phyloP scores from a whole-genome alignment of 2,888 invertebrate species.

The Diaprepes abbreviatus region DNA sequence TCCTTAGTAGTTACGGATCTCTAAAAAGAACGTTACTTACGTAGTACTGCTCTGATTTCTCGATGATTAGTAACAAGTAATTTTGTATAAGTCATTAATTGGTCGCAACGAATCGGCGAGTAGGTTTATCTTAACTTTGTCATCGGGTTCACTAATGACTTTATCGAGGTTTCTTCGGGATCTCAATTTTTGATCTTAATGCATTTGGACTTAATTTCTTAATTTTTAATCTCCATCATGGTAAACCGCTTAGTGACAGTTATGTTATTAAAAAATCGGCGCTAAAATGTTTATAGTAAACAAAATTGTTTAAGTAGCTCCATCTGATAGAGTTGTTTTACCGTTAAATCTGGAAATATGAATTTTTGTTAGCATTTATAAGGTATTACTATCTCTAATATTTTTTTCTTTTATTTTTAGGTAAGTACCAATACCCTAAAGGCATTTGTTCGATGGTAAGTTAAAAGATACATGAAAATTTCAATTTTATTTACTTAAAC shows the following conservation, averaged over 20 bases:
- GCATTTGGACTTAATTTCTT: conserved; percentile 24
- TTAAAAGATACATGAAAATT: too few species aligned
- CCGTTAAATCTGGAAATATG: too few species aligned
- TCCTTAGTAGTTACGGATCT: too few species aligned
- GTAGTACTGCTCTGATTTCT: conserved; percentile 18
- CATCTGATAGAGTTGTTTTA: too few species aligned
- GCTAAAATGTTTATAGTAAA: too few species aligned
- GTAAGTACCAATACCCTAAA: too few species aligned
- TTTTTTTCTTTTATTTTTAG: too few species aligned
- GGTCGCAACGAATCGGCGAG: conserved; percentile 26
- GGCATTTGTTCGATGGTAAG: too few species aligned
- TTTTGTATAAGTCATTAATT: conserved; percentile 44
- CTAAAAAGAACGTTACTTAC: not conserved
- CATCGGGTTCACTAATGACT: conserved; percentile 41
- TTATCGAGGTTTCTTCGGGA: conserved; percentile 38
- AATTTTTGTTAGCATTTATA: too few species aligned
- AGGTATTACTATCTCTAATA: too few species aligned
- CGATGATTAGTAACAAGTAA: conserved; percentile 34
- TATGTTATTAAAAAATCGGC: not conserved
- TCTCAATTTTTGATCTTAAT: conserved; percentile 29
- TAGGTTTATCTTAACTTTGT: conserved; percentile 45
- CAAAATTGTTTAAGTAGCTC: too few species aligned
- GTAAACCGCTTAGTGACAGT: conserved; percentile 26
- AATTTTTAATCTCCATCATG: conserved; percentile 24
- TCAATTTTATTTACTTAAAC: too few species aligned